Base-by-base conservation (phyloP, 2,888 invertebrate species). In the Cerastoderma edule region DNA sequence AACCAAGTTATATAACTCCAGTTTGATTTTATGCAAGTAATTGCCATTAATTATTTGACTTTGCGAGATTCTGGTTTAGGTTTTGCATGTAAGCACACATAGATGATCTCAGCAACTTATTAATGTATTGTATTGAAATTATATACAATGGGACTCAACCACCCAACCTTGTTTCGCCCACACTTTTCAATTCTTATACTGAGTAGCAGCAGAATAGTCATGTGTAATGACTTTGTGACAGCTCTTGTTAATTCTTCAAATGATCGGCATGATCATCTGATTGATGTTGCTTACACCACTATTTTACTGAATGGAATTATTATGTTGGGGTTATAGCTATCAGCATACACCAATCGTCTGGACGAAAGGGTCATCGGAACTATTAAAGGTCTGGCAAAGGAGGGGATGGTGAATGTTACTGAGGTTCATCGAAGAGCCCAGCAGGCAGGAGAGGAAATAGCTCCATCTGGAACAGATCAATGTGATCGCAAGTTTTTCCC, bases 301-400 rank as follows among this genome's bases (percentile, higher is more conserved):
- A 44, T 44, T 44, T 44, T 44, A 44, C 44, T 44, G 44, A 44
- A 44, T 44, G 44, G 44, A 44, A 44, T 44, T 44, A 44, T 44
- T 44, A 44, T 44, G 44, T 44, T 44, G 44, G 44, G 44, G 44
- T 44, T 44, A 19, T 44, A 44, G 44, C 44, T 44, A 44, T 44
- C 44, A 44, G 44, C 44, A 44, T 44, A 44, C 19, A 44, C 44
- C 44, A 44, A 44, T 44, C 44, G 44, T 44, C 44, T 44, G 44
- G 44, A 44, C 44, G 44, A 44, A 44, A 44, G 44, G 44, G 44
- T 44, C 44, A 44, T 44, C 44, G 44, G 44, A 44, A 44, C 44
- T 44, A 44, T 44, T 44, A 44, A 44, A 44, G 44, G 44, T 44
- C 44, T 44, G 44, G 44, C 44, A 44, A 44, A 44, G 44, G 44